Evolutionary conservation across 2,888 invertebrate species (phyloP), one percentile per base, ranked within the genome.

Genomic region (Andrena trimmerana): DNA sequence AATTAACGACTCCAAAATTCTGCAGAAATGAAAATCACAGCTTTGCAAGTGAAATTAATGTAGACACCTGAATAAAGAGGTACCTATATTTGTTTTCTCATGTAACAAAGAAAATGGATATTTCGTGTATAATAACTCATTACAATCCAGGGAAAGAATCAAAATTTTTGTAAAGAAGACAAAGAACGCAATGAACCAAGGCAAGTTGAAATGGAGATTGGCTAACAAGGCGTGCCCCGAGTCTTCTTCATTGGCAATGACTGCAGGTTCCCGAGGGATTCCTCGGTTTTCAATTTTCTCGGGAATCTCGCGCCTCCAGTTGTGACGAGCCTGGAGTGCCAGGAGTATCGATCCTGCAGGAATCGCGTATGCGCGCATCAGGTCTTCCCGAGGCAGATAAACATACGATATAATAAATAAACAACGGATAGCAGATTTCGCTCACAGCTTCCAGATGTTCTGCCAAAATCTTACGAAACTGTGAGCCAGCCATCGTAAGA

Each of bases 281-380:
- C 60, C 78, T 16, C 54, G 69, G 31, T 63, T 86, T 86, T 88
- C 77, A 86, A 88, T 88, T 86, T 88, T 79, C 82, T 77, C 73
- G 82, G 88, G 78, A 85, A 88, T 84, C 76, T 88, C 84, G 82
- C 84, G 81, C 83, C 85, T 84, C 81, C 75, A 63, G 77, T 86
- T 84, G 84, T 57, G 88, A 83, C 88, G 85, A 74, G 83, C 85
- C 84, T 81, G 85, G 78, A 82, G 83, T 67, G 79, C 77, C 84
- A 76, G 82, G 69, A 84, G 87, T 88, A 88, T 88, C 88, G 88
- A 88, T 88, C 88, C 87, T 78, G 67, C 81, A 75, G 84, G 89
- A 86, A 87, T 89, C 86, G 88, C 89, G 88, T 88, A 87, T 88
- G 88, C 88, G 88, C 88, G 86, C 80, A 69, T 88, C 89, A 85